phyloP scores from a whole-genome alignment of 2,797 vertebrate species.

The Tragelaphus oryx region DNA sequence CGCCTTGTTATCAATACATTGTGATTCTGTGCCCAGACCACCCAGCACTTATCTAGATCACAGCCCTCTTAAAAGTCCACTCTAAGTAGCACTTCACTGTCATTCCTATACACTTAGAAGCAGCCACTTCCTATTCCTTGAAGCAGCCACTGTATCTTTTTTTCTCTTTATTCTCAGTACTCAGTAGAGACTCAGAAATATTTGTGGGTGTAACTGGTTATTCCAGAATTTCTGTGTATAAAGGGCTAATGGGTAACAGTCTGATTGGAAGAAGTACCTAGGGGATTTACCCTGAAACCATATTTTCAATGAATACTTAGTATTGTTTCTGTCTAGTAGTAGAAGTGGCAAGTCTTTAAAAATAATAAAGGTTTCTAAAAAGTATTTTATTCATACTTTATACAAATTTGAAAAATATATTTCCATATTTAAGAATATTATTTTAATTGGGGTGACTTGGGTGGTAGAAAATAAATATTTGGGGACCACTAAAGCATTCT shows the following conservation, averaged over 20 bases:
- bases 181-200: neutral
- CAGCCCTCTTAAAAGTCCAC: too few relatives aligned
- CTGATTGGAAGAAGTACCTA: neutral
- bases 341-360: slow-evolving; percentile 5
- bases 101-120: neutral
- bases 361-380: neutral
- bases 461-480: neutral
- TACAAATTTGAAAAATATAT: neutral
- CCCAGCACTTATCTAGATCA: neutral
- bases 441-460: neutral
- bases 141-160: neutral
- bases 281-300: neutral
- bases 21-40: neutral
- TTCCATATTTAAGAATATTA: neutral
- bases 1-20: neutral
- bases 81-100: too few relatives aligned
- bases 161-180: neutral
- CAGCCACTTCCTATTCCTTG: too few relatives aligned
- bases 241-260: neutral
- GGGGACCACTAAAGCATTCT: neutral
- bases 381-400: neutral
- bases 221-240: neutral
- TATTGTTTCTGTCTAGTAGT: neutral
- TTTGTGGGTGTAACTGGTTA: neutral
- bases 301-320: neutral